These are phyloP conservation scores for Psylliodes chrysocephalus DNA, from an alignment of 2,888 invertebrate genomes.

Conservation along the genomic window DNA sequence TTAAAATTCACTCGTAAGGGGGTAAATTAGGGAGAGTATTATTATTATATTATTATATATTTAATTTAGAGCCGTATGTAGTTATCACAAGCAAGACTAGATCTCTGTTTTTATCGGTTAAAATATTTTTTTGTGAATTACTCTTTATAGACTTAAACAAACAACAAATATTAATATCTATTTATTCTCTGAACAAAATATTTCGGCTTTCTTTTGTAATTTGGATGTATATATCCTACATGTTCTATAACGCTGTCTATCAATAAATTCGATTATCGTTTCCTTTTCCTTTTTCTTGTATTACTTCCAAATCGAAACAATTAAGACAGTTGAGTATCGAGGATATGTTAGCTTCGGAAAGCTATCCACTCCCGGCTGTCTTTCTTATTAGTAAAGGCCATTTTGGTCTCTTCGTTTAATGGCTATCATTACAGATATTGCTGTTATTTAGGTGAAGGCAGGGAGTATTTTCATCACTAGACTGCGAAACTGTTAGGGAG, in stretches of 20 bases:
- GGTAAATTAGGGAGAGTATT: too few species aligned
- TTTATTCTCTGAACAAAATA: too few species aligned
- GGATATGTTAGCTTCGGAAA: conserved; percentile 33
- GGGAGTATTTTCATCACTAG: conserved; percentile 24
- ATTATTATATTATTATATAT: too few species aligned
- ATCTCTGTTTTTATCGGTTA: too few species aligned
- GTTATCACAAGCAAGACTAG: too few species aligned
- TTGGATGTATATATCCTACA: too few species aligned
- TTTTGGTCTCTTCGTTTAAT: conserved; percentile 34
- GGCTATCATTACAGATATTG: conserved; percentile 37
- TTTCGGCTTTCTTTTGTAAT: too few species aligned
- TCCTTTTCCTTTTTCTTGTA: conserved; percentile 6
- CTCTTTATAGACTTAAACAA: too few species aligned
- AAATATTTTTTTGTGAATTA: too few species aligned
- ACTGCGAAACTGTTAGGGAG: background rate
- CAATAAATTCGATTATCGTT: background rate
- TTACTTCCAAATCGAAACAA: conserved; percentile 30
- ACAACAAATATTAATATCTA: too few species aligned
- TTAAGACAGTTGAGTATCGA: conserved; percentile 23
- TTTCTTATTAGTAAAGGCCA: conserved; percentile 32
- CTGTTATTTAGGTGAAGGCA: conserved; percentile 35
- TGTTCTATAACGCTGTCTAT: background rate
- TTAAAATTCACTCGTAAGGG: too few species aligned
- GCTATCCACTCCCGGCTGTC: conserved; percentile 30
- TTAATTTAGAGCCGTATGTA: too few species aligned